Percentiles rank a stretch among this genome's conserved stretches.
phyloP scores from a whole-genome alignment of 2,888 invertebrate genomes.

The Euproctis similis region DNA sequence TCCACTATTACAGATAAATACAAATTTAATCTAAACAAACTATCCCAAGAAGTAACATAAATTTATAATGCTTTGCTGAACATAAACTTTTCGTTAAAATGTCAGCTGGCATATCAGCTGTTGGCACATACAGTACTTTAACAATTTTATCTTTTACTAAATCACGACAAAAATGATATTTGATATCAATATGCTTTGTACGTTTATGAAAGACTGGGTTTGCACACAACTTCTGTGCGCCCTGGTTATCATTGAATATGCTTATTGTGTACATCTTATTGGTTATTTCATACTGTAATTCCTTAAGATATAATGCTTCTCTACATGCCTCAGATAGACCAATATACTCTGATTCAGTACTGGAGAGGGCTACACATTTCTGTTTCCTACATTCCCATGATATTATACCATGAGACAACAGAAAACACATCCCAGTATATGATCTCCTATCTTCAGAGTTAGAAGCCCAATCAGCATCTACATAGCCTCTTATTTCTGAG shows the following conservation, averaged over 20 bases:
- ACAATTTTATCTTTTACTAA: slow-evolving; percentile 6
- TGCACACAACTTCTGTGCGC: slow-evolving; percentile 1
- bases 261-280: not conserved
- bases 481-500: slow-evolving; percentile 1
- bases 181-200: not conserved
- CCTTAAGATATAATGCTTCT: slow-evolving; percentile 1
- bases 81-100: slow-evolving; percentile 6
- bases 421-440: slow-evolving; percentile 2
- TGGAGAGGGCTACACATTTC: slow-evolving; percentile 3
- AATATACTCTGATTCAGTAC: slow-evolving; percentile 1
- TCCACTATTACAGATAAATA: no score
- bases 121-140: slow-evolving; percentile 6
- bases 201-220: no score
- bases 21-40: not conserved
- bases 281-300: slow-evolving; percentile 4
- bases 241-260: slow-evolving; percentile 2
- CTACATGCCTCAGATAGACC: slow-evolving; percentile 2
- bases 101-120: slow-evolving; percentile 2
- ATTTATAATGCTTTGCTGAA: not conserved
- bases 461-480: slow-evolving; percentile 1
- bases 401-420: not conserved
- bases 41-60: not conserved
- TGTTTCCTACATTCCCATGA: slow-evolving; percentile 2
- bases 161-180: no score
- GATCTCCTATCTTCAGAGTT: slow-evolving; percentile 1